Conservation (phyloP, 2,113 vertebrate species). For the Chloroceryle aenea region DNA sequence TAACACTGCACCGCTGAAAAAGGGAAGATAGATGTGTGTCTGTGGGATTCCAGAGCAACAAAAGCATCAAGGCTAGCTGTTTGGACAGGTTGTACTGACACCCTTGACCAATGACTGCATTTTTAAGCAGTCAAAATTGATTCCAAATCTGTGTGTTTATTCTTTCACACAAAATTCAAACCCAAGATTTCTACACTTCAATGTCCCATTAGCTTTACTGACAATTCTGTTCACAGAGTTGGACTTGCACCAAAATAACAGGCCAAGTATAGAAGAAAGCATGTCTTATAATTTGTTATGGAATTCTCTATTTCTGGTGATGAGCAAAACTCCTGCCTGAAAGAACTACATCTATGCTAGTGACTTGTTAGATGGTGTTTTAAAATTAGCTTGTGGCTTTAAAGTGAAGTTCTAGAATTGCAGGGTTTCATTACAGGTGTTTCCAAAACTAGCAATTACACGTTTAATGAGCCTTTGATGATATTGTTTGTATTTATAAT, state of each 20-base stretch:
- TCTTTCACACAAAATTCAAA: background rate
- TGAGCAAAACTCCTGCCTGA: background rate
- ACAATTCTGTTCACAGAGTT: background rate
- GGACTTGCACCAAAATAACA: background rate
- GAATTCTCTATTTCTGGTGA: background rate
- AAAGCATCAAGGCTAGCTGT: background rate
- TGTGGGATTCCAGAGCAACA: background rate
- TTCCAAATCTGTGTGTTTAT: background rate
- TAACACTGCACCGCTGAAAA: background rate
- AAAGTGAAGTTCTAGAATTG: background rate
- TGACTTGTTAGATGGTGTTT: background rate
- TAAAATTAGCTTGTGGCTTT: background rate
- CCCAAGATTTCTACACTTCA: background rate
- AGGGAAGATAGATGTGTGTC: background rate
- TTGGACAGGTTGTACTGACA: background rate
- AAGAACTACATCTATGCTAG: background rate
- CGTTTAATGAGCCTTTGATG: background rate
- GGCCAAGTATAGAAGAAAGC: background rate
- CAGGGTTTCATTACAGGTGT: background rate
- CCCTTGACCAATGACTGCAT: background rate
- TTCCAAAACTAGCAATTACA: background rate
- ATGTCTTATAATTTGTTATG: background rate
- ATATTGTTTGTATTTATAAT: slow-evolving; percentile 1
- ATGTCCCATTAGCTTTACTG: background rate
- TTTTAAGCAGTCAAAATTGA: background rate